Conservation (phyloP, 2,888 invertebrate species). For the Rugalucina vietnamica region DNA sequence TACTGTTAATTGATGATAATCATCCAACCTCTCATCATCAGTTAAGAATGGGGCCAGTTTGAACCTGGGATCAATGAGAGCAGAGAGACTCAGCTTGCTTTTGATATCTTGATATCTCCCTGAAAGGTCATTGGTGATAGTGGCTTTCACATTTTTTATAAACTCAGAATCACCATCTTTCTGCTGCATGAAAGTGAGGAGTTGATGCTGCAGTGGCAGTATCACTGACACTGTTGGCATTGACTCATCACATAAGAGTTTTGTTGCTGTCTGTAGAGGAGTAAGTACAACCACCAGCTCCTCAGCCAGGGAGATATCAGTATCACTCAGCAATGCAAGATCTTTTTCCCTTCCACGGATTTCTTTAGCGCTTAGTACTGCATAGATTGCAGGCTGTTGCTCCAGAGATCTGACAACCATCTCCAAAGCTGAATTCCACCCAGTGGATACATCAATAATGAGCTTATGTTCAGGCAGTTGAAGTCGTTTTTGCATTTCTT, state of each 20-base stretch:
- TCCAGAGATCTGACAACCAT: slow-evolving; percentile 39
- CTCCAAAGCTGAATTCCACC: slow-evolving; percentile 47
- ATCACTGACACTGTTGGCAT: slow-evolving; percentile 50
- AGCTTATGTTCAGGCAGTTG: slow-evolving; percentile 40
- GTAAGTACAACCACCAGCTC: slow-evolving; percentile 38
- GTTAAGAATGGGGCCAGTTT: slow-evolving; percentile 31
- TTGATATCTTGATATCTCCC: slow-evolving; percentile 13
- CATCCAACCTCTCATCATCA: slow-evolving; percentile 33
- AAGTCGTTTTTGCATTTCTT: slow-evolving; percentile 27
- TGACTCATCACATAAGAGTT: slow-evolving; percentile 38
- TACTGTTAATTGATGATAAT: slow-evolving; percentile 23
- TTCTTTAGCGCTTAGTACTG: slow-evolving; percentile 27
- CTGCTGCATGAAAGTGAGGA: slow-evolving; percentile 6
- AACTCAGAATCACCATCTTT: slow-evolving; percentile 6
- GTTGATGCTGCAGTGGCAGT: slow-evolving; percentile 27
- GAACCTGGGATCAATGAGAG: slow-evolving; percentile 45
- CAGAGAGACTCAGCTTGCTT: background rate
- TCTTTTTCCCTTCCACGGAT: slow-evolving; percentile 15
- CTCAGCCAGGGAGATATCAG: slow-evolving; percentile 35
- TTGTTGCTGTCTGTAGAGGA: slow-evolving; percentile 44
- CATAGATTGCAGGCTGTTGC: slow-evolving; percentile 37
- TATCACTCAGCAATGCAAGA: slow-evolving; percentile 7
- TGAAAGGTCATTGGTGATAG: background rate
- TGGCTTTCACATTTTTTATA: slow-evolving; percentile 8
- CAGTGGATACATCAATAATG: slow-evolving; percentile 32